These are phyloP conservation scores for Lithodes maja DNA, from an alignment of 2,888 invertebrate genomes.

Conservation along the genomic window DNA sequence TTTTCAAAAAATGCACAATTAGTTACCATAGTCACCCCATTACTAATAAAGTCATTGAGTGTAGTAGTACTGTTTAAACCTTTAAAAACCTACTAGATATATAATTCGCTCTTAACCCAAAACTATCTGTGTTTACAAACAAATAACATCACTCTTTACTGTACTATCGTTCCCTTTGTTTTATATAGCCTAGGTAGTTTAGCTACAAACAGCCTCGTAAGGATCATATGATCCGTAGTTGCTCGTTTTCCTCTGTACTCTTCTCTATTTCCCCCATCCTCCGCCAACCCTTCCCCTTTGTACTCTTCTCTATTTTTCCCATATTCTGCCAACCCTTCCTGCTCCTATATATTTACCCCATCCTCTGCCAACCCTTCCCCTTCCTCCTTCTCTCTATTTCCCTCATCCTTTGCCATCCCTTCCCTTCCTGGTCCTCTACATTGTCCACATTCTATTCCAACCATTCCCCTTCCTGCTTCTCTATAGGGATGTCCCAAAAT, in stretches of 20 bases:
- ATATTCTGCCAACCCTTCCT: neutral
- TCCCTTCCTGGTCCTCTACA: neutral
- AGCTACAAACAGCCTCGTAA: too few species aligned
- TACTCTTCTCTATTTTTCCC: neutral
- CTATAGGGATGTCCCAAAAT: too few species aligned
- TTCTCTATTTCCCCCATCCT: neutral
- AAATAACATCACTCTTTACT: too few species aligned
- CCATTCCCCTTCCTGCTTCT: neutral
- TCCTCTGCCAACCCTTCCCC: neutral
- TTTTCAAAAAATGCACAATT: too few species aligned
- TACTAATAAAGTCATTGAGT: too few species aligned
- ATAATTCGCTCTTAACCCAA: too few species aligned
- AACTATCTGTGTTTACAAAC: too few species aligned
- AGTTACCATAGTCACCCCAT: too few species aligned
- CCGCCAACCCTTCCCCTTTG: neutral
- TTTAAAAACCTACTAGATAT: too few species aligned
- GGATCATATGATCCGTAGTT: neutral
- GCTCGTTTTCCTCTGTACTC: neutral
- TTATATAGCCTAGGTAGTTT: too few species aligned
- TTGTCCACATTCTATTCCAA: neutral
- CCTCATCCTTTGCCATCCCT: neutral
- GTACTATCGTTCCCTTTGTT: too few species aligned
- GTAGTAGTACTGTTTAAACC: too few species aligned
- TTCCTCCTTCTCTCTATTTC: neutral
- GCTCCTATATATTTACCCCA: neutral